Conservation (phyloP, 2,888 invertebrate genomes). For the Therioaphis trifolii region DNA sequence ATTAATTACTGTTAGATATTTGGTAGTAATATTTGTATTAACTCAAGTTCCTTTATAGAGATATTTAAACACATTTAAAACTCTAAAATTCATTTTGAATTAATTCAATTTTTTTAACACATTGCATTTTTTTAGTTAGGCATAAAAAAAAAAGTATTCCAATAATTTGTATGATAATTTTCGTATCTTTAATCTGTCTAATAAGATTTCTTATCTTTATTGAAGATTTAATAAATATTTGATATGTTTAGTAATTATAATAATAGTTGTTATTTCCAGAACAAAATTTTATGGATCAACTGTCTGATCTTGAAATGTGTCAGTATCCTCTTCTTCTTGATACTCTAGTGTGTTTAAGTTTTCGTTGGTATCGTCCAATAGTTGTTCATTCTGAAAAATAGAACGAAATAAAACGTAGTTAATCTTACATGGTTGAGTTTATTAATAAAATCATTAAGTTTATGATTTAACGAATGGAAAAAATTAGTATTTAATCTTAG, state of each 20-base stretch:
- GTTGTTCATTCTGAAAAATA: conserved; percentile 21
- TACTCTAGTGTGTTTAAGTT: background rate
- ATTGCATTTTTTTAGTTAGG: conserved; percentile 27
- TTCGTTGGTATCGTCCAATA: background rate
- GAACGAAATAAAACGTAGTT: background rate
- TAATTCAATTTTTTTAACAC: background rate
- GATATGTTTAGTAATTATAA: conserved; percentile 2
- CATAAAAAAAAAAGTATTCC: background rate
- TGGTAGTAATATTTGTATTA: conserved; percentile 42
- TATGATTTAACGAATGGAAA: no score
- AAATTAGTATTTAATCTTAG: no score
- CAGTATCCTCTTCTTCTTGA: background rate
- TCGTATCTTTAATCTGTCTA: no score
- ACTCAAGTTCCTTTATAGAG: conserved; percentile 25
- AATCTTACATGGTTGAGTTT: no score
- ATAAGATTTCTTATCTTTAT: conserved; percentile 20
- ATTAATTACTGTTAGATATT: conserved; percentile 16
- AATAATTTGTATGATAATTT: background rate
- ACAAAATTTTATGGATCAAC: background rate
- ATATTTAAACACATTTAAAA: conserved; percentile 22
- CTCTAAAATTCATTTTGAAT: background rate
- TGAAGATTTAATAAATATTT: conserved; percentile 38
- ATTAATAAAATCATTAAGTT: no score
- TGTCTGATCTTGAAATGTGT: background rate
- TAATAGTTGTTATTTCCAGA: background rate